Evolutionary conservation across 1,140 invertebrate genomes (phyloP), one percentile per base, ranked within the genome.

Genomic region (Drosophila pruinosa): DNA sequence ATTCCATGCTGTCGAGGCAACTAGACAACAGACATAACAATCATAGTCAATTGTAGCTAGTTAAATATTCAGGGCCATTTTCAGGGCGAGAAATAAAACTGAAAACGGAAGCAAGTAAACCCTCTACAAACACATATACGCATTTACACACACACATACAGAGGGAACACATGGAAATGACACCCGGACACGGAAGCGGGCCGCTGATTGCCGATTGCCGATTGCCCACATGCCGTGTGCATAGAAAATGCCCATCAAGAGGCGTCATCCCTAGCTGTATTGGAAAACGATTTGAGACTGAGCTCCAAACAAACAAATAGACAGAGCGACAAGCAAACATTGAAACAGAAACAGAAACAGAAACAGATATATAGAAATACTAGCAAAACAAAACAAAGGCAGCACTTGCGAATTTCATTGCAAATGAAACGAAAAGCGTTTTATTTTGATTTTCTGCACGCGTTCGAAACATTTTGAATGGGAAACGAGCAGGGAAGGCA

Each of bases 401-500:
- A 47, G 65, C 56, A 82, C 71, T 72, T 80, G 78, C 78, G 78
- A 85, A 82, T 83, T 83, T 83, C 80, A 83, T 85, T 83, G 79
- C 72, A 76, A 83, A 83, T 83, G 80, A 83, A 82, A 83, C 79
- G 79, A 85, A 85, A 83, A 83, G 71, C 79, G 79, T 83, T 83
- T 83, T 83, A 83, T 83, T 83, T 83, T 83, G 79, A 85, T 85
- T 83, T 83, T 83, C 80, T 54, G 76, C 80, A 85, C 80, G 78
- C 80, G 72, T 82, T 53, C 59, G 53, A 68, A 43, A 34, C 26
- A 71, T 70, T 62, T 34, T n/a, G 10, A 36, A 21, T 17, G 15
- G 22, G 28, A 4, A 26, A 21, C 10, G 22, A 56, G 41, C 24
- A 36, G 36, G 38, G 45, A 36, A 47, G 56, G 53, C 71, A 61